Evolutionary conservation across 2,888 invertebrate genomes (phyloP).

Genomic region (Drosophila paracracens): DNA sequence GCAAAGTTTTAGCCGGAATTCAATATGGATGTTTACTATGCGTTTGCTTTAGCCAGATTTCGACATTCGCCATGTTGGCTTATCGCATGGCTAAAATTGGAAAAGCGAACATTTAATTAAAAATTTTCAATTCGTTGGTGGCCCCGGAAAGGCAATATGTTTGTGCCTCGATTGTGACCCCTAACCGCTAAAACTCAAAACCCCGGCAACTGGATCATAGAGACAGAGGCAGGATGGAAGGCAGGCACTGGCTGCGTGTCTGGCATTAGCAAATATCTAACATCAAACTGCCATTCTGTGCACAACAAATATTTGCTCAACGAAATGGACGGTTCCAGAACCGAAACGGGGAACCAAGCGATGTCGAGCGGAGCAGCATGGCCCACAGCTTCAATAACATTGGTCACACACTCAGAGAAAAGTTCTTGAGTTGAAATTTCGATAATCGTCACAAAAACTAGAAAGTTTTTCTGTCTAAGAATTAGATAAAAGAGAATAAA

Average conservation of each 20-base stretch:
- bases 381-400: conserved; percentile 22
- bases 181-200: background rate
- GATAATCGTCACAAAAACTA: background rate
- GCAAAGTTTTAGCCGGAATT: conserved; percentile 34
- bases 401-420: background rate
- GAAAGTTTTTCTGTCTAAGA: background rate
- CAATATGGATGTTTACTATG: conserved; percentile 7
- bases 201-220: conserved; percentile 18
- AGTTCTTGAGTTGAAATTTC: background rate
- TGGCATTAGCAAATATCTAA: conserved; percentile 62
- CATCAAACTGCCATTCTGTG: conserved; percentile 65
- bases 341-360: background rate
- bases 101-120: conserved; percentile 65
- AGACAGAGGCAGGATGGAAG: background rate
- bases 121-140: conserved; percentile 44
- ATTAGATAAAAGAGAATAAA: too few species aligned
- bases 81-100: conserved; percentile 63
- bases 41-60: conserved; percentile 31
- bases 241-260: conserved; percentile 45
- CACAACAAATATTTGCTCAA: conserved; percentile 57
- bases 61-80: conserved; percentile 38
- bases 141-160: conserved; percentile 19
- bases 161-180: conserved; percentile 1
- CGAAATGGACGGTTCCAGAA: conserved; percentile 15
- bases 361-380: conserved; percentile 8